phyloP scores from a whole-genome alignment of 2,888 invertebrate genomes.

The Liposcelis brunnea region DNA sequence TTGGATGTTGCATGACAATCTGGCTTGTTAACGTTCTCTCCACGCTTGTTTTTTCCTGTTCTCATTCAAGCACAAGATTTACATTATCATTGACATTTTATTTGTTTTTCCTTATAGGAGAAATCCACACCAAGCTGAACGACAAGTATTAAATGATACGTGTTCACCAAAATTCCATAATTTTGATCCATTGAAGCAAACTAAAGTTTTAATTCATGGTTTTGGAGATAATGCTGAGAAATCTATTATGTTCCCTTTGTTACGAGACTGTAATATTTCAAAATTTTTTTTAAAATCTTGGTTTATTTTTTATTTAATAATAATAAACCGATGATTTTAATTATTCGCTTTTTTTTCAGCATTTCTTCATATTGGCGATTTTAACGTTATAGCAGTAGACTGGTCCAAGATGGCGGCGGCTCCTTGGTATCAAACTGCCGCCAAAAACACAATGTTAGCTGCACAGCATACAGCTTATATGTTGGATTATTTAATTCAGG shows the following conservation, averaged over 20 bases:
- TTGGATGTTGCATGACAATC: too few relatives aligned
- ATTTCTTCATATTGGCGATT: conserved; percentile 24
- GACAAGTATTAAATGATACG: conserved; percentile 16
- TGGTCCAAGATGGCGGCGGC: conserved; percentile 27
- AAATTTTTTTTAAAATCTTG: conserved; percentile 5
- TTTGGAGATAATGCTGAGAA: conserved; percentile 20
- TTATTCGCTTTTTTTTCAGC: conserved; percentile 21
- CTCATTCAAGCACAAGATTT: too few relatives aligned
- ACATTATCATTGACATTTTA: too few relatives aligned
- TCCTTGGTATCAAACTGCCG: conserved; percentile 21
- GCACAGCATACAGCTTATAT: conserved; percentile 26
- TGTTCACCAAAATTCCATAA: conserved; percentile 19
- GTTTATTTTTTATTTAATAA: conserved; percentile 1
- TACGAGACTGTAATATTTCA: conserved; percentile 18
- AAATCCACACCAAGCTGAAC: conserved; percentile 17
- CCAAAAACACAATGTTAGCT: conserved; percentile 26
- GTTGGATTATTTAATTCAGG: conserved; percentile 25
- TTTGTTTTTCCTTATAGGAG: conserved; percentile 13
- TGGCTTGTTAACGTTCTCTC: too few relatives aligned
- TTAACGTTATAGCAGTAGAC: conserved; percentile 30
- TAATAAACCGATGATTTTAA: background rate
- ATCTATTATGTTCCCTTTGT: conserved; percentile 20
- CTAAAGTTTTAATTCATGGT: conserved; percentile 21
- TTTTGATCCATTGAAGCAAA: conserved; percentile 18
- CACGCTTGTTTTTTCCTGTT: too few relatives aligned